Conservation (phyloP, 2,888 invertebrate species). For the Agrochola lota region DNA sequence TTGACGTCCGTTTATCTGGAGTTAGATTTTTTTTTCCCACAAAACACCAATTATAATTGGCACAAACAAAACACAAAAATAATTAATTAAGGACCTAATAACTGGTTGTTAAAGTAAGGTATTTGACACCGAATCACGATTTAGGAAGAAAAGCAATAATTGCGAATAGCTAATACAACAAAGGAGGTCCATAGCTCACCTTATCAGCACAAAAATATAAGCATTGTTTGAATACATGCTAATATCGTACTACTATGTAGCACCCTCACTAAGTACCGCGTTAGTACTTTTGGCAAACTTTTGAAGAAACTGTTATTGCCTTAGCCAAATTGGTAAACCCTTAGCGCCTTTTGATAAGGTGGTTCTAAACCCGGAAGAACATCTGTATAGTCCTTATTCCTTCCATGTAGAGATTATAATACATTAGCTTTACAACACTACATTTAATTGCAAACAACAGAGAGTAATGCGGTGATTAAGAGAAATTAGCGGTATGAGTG, state of each 20-base stretch:
- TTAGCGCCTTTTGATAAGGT: constrained; percentile 11
- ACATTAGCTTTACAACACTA: not conserved
- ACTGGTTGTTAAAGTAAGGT: not conserved
- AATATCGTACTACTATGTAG: not conserved
- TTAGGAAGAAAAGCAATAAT: not conserved
- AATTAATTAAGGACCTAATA: not conserved
- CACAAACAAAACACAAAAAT: not conserved
- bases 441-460: constrained; percentile 25
- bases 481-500: constrained; percentile 28
- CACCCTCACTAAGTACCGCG: not conserved
- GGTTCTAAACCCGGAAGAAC: constrained; percentile 45
- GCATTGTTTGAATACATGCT: not conserved
- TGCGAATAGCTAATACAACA: not conserved
- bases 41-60: not conserved
- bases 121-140: not conserved
- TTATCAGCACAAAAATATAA: not conserved
- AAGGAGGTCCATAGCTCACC: not conserved
- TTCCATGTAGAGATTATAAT: not conserved
- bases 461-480: constrained; percentile 47
- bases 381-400: constrained; percentile 14
- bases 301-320: not conserved
- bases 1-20: constrained; percentile 3
- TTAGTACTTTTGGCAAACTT: not conserved
- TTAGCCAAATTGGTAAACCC: not conserved
- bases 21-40: not conserved